phyloP scores from a whole-genome alignment of 2,888 invertebrate species.

The Drosophila mettleri region DNA sequence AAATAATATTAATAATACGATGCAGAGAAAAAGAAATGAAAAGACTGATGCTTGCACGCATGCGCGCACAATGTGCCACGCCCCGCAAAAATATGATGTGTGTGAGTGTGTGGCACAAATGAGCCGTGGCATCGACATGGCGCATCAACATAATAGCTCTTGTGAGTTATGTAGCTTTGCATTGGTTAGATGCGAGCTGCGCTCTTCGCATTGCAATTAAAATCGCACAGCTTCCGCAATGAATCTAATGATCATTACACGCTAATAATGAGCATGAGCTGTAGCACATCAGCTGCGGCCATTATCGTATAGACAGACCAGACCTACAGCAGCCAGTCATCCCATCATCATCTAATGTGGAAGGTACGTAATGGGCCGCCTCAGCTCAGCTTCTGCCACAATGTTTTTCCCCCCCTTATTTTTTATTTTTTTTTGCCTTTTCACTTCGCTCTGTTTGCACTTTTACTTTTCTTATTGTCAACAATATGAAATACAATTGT shows the following conservation, averaged over 20 bases:
- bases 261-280: slow-evolving; percentile 20
- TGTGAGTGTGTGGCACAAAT: slow-evolving; percentile 49
- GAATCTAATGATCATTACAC: slow-evolving; percentile 37
- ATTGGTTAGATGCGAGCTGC: slow-evolving; percentile 52
- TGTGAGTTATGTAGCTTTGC: slow-evolving; percentile 50
- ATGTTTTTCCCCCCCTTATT: neutral
- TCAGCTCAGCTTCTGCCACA: slow-evolving; percentile 4
- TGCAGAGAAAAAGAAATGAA: slow-evolving; percentile 14
- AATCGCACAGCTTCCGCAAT: slow-evolving; percentile 62
- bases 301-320: slow-evolving; percentile 19
- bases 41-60: slow-evolving; percentile 55
- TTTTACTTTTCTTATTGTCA: slow-evolving; percentile 64
- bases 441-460: slow-evolving; percentile 36
- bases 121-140: slow-evolving; percentile 51
- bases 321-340: neutral
- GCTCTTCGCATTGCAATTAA: slow-evolving; percentile 73
- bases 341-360: slow-evolving; percentile 24
- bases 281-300: slow-evolving; percentile 23
- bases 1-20: slow-evolving; percentile 8
- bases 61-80: slow-evolving; percentile 71
- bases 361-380: slow-evolving; percentile 23
- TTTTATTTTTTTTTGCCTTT: neutral
- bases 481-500: slow-evolving; percentile 57
- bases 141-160: slow-evolving; percentile 35
- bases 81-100: slow-evolving; percentile 21